Evolutionary conservation across 2,797 vertebrate species (phyloP).

Genomic region (Pipistrellus nathusii): DNA sequence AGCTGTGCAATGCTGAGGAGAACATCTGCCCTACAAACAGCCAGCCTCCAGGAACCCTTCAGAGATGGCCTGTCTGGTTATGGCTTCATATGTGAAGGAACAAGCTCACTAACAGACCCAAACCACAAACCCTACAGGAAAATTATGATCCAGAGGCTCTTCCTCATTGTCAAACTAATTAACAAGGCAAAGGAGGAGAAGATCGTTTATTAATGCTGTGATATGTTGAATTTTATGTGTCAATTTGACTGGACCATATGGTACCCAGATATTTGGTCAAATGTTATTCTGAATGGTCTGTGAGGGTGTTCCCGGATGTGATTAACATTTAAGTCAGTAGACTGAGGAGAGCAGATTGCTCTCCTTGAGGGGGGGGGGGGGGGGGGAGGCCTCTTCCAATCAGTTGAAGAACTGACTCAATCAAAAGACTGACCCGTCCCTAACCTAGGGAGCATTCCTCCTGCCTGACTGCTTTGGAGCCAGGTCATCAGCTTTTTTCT

Average conservation of each 20-base stretch:
- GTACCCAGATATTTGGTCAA: not conserved
- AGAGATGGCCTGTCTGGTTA: not conserved
- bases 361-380: not conserved
- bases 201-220: not conserved
- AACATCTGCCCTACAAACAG: not conserved
- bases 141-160: not conserved
- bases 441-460: not conserved
- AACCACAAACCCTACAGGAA: conserved; percentile 24
- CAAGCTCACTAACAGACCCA: not conserved
- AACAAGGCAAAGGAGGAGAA: not conserved
- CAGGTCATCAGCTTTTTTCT: not conserved
- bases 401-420: not conserved
- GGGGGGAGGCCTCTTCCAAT: not conserved
- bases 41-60: not conserved
- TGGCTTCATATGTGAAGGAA: not conserved
- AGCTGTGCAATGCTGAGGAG: not conserved
- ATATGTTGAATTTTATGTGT: not conserved
- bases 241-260: not conserved
- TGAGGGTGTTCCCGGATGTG: not conserved
- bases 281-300: not conserved
- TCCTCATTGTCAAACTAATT: not conserved
- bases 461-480: not conserved
- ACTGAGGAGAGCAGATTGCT: not conserved
- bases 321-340: not conserved
- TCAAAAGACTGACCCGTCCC: not conserved